Evolutionary conservation across 2,113 vertebrate genomes (phyloP).

Genomic region (Panthera uncia): DNA sequence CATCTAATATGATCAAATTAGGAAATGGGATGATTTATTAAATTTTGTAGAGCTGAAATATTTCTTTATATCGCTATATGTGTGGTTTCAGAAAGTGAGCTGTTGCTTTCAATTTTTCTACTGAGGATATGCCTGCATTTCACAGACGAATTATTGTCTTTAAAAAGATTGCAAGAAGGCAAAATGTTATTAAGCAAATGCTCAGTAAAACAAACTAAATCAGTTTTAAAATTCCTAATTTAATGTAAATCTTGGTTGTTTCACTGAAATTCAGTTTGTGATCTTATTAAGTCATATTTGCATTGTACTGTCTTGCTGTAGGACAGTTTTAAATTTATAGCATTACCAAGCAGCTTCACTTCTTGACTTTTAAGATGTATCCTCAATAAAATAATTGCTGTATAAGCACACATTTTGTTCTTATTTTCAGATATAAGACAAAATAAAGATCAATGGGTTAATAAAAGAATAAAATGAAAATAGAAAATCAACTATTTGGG

Average conservation of each 20-base stretch:
- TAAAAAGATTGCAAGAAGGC: constrained; percentile 88
- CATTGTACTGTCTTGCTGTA: constrained; percentile 86
- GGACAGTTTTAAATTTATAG: constrained; percentile 88
- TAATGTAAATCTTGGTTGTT: constrained; percentile 91
- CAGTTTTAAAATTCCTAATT: constrained; percentile 90
- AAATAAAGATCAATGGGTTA: constrained; percentile 61
- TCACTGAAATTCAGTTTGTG: constrained; percentile 90
- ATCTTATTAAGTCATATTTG: constrained; percentile 91
- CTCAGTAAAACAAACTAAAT: constrained; percentile 93
- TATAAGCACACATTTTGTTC: constrained; percentile 67
- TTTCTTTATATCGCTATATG: constrained; percentile 87
- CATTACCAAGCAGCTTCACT: constrained; percentile 81
- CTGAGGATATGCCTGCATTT: constrained; percentile 83
- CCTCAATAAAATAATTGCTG: constrained; percentile 76
- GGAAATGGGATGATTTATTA: constrained; percentile 93
- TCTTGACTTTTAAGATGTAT: constrained; percentile 78
- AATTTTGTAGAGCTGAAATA: constrained; percentile 89
- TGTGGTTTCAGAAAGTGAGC: constrained; percentile 88
- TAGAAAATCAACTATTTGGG: constrained; percentile 29
- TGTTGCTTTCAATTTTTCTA: constrained; percentile 91
- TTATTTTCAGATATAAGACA: constrained; percentile 70
- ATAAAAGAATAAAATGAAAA: constrained; percentile 62
- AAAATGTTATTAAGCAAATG: constrained; percentile 93
- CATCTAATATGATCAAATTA: constrained; percentile 94
- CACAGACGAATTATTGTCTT: constrained; percentile 89